phyloP scores from a whole-genome alignment of 2,113 vertebrate genomes.

The Chaetodon auriga region DNA sequence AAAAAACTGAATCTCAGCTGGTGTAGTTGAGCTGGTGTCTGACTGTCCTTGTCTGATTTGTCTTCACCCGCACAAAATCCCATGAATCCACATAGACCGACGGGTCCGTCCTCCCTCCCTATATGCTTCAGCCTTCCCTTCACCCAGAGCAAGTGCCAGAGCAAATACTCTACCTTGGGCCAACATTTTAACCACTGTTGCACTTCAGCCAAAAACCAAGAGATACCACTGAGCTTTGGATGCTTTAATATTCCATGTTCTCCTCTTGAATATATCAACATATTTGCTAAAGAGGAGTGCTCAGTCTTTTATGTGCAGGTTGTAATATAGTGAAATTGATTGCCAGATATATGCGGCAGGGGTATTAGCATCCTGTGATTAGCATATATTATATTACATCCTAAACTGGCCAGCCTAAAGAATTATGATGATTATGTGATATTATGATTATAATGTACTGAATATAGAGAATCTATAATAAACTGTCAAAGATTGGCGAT shows the following conservation, averaged over 20 bases:
- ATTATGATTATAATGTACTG: background rate
- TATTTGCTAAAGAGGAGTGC: background rate
- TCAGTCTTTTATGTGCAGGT: background rate
- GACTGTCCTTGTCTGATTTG: too few relatives aligned
- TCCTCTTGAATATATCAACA: background rate
- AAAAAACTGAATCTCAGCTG: constrained; percentile 7
- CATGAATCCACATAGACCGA: too few relatives aligned
- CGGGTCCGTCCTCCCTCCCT: too few relatives aligned
- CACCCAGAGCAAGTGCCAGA: too few relatives aligned
- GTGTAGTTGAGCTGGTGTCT: background rate
- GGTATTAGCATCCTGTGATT: background rate
- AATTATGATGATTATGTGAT: background rate
- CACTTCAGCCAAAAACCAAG: background rate
- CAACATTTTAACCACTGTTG: too few relatives aligned
- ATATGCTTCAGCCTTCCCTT: too few relatives aligned
- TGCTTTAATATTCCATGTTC: background rate
- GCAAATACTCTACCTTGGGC: too few relatives aligned
- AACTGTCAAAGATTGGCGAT: background rate
- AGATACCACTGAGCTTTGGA: background rate
- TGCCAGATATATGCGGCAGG: background rate
- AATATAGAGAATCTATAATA: background rate
- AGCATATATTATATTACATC: background rate
- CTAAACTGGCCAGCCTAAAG: background rate
- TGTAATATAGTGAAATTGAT: background rate
- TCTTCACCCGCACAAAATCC: too few relatives aligned